Base-by-base conservation (phyloP, 2,888 invertebrate species). In the Lissocephala sabroskyi region DNA sequence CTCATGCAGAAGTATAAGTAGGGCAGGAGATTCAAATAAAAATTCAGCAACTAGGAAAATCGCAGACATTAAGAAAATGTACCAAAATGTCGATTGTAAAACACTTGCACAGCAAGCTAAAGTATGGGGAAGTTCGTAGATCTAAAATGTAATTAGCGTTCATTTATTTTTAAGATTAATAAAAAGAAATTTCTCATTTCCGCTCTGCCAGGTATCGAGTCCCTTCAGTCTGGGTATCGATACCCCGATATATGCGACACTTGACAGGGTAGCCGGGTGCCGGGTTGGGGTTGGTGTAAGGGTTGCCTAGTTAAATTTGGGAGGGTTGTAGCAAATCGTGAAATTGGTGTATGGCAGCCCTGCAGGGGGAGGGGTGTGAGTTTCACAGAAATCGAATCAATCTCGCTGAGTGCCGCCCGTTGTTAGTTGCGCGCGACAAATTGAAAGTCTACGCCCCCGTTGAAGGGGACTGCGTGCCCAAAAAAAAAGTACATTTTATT, bases 371-470 rank as follows among this genome's bases (percentile, higher is more conserved):
- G 18, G 17, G 19, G 30, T 13, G 23, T 40, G 37, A 39, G 30
- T 13, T 41, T 36, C 37, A 30, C 40, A 56, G 39, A 37, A 39
- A 50, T 45, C 49, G 55, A 61, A 63, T 60, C 60, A 60, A 60
- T 60, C 63, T 59, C 63, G 30, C 44, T 40, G 44, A 53, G 13
- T 26, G 35, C 37, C 10, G 17, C 39, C 39, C 23, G n/a, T 42
- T 30, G 52, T 5, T 40, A 16, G 39, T 43, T 42, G 42, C 33
- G 18, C n/a, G n/a, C 39, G 53, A 3, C 45, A 52, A 52, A 52
- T 52, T 53, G 53, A 53, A 53, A 53, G 52, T 45, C 41, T 36
- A 13, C 9, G 10, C 41, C 23, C 41, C 54, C n/a, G n/a, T n/a
- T n/a, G n/a, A n/a, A n/a, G n/a, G n/a, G n/a, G n/a, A n/a, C n/a